Base-by-base conservation (phyloP, 1,140 invertebrate species). In the Diabrotica virgifera region DNA sequence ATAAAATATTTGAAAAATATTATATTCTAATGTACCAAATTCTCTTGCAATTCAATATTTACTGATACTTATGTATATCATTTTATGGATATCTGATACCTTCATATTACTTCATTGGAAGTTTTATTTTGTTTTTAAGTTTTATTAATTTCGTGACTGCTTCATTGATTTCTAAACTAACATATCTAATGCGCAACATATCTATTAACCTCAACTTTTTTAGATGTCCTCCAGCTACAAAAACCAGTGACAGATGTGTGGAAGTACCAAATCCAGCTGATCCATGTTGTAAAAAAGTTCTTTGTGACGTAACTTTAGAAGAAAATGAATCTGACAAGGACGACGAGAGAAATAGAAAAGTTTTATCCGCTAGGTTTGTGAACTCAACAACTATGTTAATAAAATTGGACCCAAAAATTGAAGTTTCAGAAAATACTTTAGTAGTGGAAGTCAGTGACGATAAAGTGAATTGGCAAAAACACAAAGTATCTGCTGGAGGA, bases 281-380 rank as follows among this genome's bases (percentile, higher is more conserved):
- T 76, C 77, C 87, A 0, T 95, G 94, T 74, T 95, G 94, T 71
- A 91, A 89, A 51, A 85, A 92, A 66, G 88, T 92, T 56, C 80
- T 92, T 0, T 95, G 93, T 74, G 90, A 93, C 70, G 90, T 92
- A 3, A 89, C 87, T 2, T 80, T 90, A 8, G 86, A 89, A 63
- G 88, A 87, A 67, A 86, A 90, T 56, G 89, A 91, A 66, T 59
- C 66, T 4, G 70, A 73, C 56, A 85, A 84, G 9, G 71, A 73
- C 3, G 80, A 68, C 5, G 64, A 69, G 46, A 11, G 40, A 6
- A 72, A 70, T 52, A 52, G 62, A 13, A 79, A 77, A 68, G 63
- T 81, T 55, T 36, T 78, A 11, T 74, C 74, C n/a, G 80, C 78
- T 5, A 76, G 74, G 53, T 75, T 74, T 51, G 52, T 78, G 0